Conservation (phyloP, 2,113 vertebrate genomes). For the Willisornis vidua region DNA sequence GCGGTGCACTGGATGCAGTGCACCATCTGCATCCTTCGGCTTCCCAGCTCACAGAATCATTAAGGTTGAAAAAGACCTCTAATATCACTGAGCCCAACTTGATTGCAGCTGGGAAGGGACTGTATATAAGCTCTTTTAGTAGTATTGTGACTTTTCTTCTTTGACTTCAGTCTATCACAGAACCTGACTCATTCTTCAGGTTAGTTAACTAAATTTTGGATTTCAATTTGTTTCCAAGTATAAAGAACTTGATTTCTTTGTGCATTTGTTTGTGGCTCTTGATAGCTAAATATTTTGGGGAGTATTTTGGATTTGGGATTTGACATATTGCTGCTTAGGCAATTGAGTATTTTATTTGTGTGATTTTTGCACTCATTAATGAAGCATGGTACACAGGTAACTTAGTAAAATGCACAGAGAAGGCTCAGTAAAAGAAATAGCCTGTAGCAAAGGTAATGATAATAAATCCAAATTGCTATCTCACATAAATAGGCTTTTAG, state of each 20-base stretch:
- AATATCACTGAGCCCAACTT: not conserved
- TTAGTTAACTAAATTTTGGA: not conserved
- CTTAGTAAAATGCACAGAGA: not conserved
- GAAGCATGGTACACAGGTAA: not conserved
- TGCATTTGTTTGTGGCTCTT: not conserved
- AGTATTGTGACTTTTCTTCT: not conserved
- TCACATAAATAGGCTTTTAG: not conserved
- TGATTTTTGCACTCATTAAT: not conserved
- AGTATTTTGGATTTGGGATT: slow-evolving; percentile 6
- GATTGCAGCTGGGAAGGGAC: not conserved
- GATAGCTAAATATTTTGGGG: not conserved
- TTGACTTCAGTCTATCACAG: not conserved
- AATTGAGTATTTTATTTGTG: not conserved
- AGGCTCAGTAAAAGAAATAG: not conserved
- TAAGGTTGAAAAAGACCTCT: not conserved
- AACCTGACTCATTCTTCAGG: not conserved
- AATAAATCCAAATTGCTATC: not conserved
- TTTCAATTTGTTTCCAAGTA: not conserved
- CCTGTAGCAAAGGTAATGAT: not conserved
- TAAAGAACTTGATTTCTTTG: not conserved
- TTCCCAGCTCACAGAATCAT: not conserved
- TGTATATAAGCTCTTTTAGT: not conserved
- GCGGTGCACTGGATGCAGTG: not conserved
- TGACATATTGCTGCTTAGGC: not conserved
- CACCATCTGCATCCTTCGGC: not conserved